phyloP scores from a whole-genome alignment of 2,888 invertebrate genomes.

The Norana najaformis region DNA sequence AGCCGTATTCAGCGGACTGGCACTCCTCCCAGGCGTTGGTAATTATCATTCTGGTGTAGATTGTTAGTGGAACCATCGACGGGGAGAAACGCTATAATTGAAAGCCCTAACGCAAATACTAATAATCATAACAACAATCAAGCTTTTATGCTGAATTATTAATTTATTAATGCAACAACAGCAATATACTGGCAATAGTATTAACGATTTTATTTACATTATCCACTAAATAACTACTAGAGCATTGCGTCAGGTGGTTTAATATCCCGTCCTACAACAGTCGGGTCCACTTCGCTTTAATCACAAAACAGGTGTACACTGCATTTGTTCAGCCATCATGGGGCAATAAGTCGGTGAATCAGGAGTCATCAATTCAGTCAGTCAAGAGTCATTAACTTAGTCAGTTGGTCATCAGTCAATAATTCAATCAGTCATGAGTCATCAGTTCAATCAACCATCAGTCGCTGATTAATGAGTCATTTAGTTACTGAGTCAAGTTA shows the following conservation, averaged over 20 bases:
- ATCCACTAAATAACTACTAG: background rate
- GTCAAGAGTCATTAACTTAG: too few relatives aligned
- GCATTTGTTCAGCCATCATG: background rate
- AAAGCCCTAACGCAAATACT: background rate
- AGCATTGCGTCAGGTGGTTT: background rate
- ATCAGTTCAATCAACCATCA: background rate
- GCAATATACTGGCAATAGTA: conserved; percentile 13
- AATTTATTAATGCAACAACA: background rate
- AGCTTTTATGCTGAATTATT: background rate
- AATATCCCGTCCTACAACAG: background rate
- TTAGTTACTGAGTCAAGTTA: background rate
- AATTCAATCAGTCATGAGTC: background rate
- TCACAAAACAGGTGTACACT: background rate
- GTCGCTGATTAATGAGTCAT: background rate
- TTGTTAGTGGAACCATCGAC: too few relatives aligned
- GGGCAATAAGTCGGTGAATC: background rate
- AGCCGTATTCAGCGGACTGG: too few relatives aligned
- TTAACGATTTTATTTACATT: background rate
- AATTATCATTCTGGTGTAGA: too few relatives aligned
- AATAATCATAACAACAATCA: background rate
- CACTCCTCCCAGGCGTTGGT: too few relatives aligned
- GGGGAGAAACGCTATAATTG: too few relatives aligned
- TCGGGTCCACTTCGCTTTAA: background rate
- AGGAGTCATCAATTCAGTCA: too few relatives aligned
- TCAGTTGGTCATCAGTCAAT: too few relatives aligned